Base-by-base conservation (phyloP, 23 tunicate genomes). In the Ascidia mentula region DNA sequence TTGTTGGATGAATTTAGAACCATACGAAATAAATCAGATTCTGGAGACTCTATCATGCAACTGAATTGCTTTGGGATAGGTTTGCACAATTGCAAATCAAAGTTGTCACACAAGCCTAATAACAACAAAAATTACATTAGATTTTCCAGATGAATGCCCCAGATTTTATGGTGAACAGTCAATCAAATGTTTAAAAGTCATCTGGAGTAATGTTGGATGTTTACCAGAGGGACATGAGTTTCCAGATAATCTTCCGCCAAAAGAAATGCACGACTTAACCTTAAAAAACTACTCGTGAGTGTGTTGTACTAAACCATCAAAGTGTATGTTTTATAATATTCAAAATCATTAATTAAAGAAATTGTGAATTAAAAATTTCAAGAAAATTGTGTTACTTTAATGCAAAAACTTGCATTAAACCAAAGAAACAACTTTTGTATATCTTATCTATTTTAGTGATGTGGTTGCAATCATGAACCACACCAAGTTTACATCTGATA, bases 11-110 rank as follows among this genome's bases (percentile, higher is more conserved):
- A 81, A 69, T 81, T 81, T 35, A 72, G 38, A 6, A 32, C 40
- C 18, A 71, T 46, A 22, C 22, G n/a, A 17, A 36, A 12, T 7
- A 26, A 45, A 6, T 77, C 85, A 13, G 65, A 72, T 24, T 18
- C 32, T 70, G 69, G 69, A 38, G 20, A 36, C 34, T 31, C 30
- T 15, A 30, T 34, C 20, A 37, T 40, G 8, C 85, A 81, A 72
- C 32, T 38, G 31, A 30, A 45, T 36, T 81, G 85, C 60, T 72
- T 71, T 37, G 85, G 85, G 18, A 9, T 81, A 1, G 32, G 85
- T 81, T 18, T 36, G 35, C 4, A 53, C 24, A 20, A 53, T 53
- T 53, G 53, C 53, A 42, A 15, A 42, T 9, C 15, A 9, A 15
- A 12, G 15, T 42, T 9, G 15, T 6, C 1, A 53, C 7, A 6